These are phyloP conservation scores for Caenorhabditis macrosperma DNA, from an alignment of 2,888 invertebrate species.

Conservation along the genomic window DNA sequence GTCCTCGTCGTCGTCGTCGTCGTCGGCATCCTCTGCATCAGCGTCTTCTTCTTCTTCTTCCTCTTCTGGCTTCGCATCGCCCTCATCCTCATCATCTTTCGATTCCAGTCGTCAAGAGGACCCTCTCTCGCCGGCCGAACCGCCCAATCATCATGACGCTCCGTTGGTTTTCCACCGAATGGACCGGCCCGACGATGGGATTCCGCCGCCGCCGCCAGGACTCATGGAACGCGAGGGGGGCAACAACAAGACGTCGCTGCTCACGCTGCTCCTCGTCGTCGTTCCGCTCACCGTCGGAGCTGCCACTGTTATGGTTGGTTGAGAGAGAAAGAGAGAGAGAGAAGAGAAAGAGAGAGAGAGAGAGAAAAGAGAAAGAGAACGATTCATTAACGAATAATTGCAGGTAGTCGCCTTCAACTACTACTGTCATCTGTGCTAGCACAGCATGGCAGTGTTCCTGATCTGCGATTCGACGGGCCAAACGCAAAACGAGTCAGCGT, in stretches of 20 bases:
- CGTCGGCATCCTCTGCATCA: slow-evolving; percentile 30
- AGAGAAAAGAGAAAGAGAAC: too few species aligned
- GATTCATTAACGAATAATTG: slow-evolving; percentile 19
- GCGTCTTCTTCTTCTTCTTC: slow-evolving; percentile 26
- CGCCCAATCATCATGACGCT: slow-evolving; percentile 57
- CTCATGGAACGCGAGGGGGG: slow-evolving; percentile 31
- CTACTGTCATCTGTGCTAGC: slow-evolving; percentile 79
- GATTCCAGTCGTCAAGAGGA: slow-evolving; percentile 62
- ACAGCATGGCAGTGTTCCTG: slow-evolving; percentile 49
- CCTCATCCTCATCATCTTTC: slow-evolving; percentile 43
- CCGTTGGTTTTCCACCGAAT: slow-evolving; percentile 69
- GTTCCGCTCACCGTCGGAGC: slow-evolving; percentile 79
- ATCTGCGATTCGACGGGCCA: slow-evolving; percentile 68
- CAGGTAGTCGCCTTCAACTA: slow-evolving; percentile 79
- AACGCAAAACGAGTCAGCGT: slow-evolving; percentile 62
- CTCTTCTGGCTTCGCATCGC: slow-evolving; percentile 22
- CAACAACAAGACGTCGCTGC: slow-evolving; percentile 72
- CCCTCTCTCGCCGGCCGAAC: slow-evolving; percentile 28
- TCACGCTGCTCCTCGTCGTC: slow-evolving; percentile 78
- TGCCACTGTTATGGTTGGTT: slow-evolving; percentile 71
- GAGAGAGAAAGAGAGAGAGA: not conserved
- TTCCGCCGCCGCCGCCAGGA: slow-evolving; percentile 33
- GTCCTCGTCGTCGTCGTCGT: slow-evolving; percentile 26
- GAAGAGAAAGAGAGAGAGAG: too few species aligned
- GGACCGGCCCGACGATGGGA: slow-evolving; percentile 67